Base-by-base conservation (phyloP, 2,888 invertebrate species). In the Altica lythri region DNA sequence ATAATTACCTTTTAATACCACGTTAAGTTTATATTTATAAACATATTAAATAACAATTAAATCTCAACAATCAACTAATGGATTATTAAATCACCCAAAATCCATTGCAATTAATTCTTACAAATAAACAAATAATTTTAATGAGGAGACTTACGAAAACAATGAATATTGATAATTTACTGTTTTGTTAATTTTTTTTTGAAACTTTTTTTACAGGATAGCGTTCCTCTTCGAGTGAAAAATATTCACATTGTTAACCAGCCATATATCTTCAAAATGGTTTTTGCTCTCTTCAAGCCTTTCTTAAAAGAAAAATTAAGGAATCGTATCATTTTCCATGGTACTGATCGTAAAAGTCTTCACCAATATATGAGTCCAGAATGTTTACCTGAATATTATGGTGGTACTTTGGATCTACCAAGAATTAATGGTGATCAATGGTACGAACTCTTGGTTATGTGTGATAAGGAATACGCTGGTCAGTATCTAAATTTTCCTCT, bases 191-290 rank as follows among this genome's bases (percentile, higher is more conserved):
- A n/a, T n/a, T n/a, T n/a, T n/a, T n/a, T n/a, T n/a, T n/a, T n/a
- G n/a, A n/a, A n/a, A n/a, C n/a, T 14, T 19, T 9, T 45, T 35
- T 48, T 48, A 9, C 81, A 92, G 86, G 93, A 95, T 69, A 85
- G 88, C 52, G 86, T 95, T 55, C 93, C 95, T 0, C 79, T 90
- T 34, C 82, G 95, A 60, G 80, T 95, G 53, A 95, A 94, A 76
- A 92, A 89, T 16, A 83, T 95, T 34, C 94, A 94, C 76, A 85
- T 94, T 45, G 81, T 95, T 32, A 93, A 95, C 76, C 94, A 95
- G 75, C 93, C 95, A 0, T 88, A 86, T 72, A 82, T 94, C 60
- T 95, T 95, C 79, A 92, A 93, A 73, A 85, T 92, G 78, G 88
- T 95, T 25, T 94, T 93, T 76, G 85, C 89, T 19, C 79, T 95